Evolutionary conservation across 2,113 vertebrate species (phyloP).

Genomic region (Plecotus auritus): DNA sequence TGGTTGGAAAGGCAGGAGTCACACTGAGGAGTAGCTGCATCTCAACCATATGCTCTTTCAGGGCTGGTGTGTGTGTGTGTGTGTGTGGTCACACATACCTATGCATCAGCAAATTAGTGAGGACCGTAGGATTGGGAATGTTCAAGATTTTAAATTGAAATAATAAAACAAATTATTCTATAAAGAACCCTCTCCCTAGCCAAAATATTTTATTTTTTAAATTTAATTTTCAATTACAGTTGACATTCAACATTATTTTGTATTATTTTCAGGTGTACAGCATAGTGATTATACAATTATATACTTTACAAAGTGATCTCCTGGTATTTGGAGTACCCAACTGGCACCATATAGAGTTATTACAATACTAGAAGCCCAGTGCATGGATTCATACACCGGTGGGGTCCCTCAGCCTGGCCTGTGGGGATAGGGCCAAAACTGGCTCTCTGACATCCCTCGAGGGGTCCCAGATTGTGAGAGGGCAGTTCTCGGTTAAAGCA

Average conservation of each 20-base stretch:
- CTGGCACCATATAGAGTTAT: neutral
- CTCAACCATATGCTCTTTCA: neutral
- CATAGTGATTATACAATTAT: neutral
- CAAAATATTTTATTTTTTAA: constrained; percentile 17
- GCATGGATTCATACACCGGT: no score
- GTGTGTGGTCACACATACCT: neutral
- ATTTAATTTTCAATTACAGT: neutral
- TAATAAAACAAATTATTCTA: constrained; percentile 11
- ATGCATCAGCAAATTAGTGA: neutral
- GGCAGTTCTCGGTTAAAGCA: no score
- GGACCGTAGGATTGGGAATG: neutral
- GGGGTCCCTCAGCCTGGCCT: no score
- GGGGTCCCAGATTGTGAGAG: no score
- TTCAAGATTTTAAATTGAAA: constrained; percentile 48
- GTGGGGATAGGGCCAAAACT: no score
- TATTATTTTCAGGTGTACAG: neutral
- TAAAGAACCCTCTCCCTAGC: neutral
- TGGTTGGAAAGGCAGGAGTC: neutral
- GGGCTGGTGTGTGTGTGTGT: neutral
- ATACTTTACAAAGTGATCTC: neutral
- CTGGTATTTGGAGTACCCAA: neutral
- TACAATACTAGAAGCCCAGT: neutral
- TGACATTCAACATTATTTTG: neutral
- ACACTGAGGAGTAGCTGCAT: neutral
- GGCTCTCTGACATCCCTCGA: no score